Evolutionary conservation across 1,140 invertebrate genomes (phyloP), one percentile per base, ranked within the genome.

Genomic region (Cotesia typhae): DNA sequence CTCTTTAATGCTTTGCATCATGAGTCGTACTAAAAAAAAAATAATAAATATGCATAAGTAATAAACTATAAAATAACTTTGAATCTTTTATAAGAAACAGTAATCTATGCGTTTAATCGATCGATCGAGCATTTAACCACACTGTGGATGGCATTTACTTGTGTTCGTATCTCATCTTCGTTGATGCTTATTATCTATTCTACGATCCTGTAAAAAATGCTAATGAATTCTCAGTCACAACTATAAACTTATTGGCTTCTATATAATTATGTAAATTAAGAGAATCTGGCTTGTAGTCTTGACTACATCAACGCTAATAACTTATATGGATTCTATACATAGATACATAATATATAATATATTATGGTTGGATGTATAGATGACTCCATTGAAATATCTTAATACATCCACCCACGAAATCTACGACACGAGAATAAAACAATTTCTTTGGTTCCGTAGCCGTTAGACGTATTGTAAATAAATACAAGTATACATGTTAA

Each of bases 141-240:
- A 7, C 41, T 47, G 4, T 47, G 41, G 7, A 47, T 47, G 41
- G 41, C 41, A 47, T 47, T 47, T 47, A 47, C 41, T 47, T 47
- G 41, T 47, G 41, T 47, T 47, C 41, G 41, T 47, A 47, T 47
- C 41, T 47, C 41, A 47, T 47, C 41, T 10, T 47, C 41, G 41
- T 47, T 47, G 41, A 47, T 53, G 64, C 67, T 71, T 68, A 71
- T 75, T 79, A 77, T 79, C 77, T 73, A 78, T 77, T 79, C 72
- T 76, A 68, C 72, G 20, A 74, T 47, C 14, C 67, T 72, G 72
- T 80, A 80, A 81, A 79, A 76, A 81, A 80, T 81, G 73, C 75
- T 81, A 80, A 80, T 81, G 78, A 81, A 80, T 81, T 80, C 75
- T 55, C 63, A 60, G 76, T 78, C 77, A 78, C 75, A 77, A 79